Conservation (phyloP, 2,888 invertebrate genomes). For the Antheraea assamensis region DNA sequence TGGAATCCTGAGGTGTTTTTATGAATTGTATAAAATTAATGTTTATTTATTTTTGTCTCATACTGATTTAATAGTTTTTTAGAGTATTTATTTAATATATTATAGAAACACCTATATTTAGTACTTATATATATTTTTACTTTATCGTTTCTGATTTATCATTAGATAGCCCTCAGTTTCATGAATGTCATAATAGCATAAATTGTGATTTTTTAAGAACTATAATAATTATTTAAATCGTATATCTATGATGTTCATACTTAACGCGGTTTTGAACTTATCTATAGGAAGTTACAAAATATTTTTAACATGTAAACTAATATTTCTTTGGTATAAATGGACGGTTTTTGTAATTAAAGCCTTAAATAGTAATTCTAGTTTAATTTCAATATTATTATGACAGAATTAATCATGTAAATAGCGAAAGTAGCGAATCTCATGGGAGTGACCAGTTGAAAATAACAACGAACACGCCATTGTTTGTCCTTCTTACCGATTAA, state of each 20-base stretch:
- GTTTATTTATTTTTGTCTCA: no score
- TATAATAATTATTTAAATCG: not conserved
- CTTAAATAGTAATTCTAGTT: not conserved
- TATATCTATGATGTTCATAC: not conserved
- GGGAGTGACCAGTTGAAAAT: slow-evolving; percentile 45
- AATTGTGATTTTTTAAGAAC: not conserved
- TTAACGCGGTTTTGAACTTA: not conserved
- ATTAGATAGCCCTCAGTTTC: not conserved
- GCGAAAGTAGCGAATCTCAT: slow-evolving; percentile 34
- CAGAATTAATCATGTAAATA: not conserved
- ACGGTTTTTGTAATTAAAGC: not conserved
- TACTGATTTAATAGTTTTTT: no score
- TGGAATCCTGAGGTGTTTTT: no score
- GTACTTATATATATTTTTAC: not conserved
- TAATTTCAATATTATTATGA: not conserved
- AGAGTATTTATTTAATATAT: not conserved
- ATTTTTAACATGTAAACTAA: not conserved
- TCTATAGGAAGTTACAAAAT: not conserved
- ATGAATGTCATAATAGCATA: not conserved
- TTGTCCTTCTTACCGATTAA: slow-evolving; percentile 1
- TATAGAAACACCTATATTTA: no score
- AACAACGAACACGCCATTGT: slow-evolving; percentile 56
- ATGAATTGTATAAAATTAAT: not conserved
- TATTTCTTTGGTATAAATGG: not conserved
- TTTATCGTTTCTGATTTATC: not conserved